Conservation (phyloP, 2,797 vertebrate genomes). For the Ctenosaura bakeri region DNA sequence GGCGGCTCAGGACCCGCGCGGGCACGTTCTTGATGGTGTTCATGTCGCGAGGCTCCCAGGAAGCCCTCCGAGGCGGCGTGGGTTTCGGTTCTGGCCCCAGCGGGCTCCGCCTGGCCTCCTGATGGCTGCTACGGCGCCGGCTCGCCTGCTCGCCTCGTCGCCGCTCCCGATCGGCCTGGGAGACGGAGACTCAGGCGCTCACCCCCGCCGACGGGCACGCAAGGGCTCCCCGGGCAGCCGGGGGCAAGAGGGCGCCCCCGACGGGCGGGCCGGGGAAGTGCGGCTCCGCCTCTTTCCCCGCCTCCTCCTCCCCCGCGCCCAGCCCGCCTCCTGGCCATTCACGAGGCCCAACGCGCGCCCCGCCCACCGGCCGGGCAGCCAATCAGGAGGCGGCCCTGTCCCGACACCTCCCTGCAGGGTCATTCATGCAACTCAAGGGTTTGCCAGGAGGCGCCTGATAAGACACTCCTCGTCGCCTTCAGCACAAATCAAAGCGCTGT, state of each 20-base stretch:
- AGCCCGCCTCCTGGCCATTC: background rate
- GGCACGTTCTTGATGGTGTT: conserved; percentile 92
- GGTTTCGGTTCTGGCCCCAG: no score
- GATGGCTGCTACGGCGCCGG: no score
- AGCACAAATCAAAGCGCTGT: no score
- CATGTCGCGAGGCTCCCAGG: conserved; percentile 78
- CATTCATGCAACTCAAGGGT: no score
- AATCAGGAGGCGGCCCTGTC: background rate
- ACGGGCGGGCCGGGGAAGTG: no score
- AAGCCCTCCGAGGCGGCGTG: no score
- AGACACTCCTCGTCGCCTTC: no score
- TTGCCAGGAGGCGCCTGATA: no score
- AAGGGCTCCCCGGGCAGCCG: background rate
- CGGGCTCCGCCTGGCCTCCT: no score
- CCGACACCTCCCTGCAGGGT: background rate
- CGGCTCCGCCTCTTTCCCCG: background rate
- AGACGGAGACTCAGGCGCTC: background rate
- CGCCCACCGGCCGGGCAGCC: background rate
- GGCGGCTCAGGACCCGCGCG: conserved; percentile 87
- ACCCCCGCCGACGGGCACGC: background rate
- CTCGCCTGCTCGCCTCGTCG: no score
- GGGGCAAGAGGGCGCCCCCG: background rate
- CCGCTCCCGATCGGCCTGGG: background rate
- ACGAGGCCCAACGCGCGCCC: background rate
- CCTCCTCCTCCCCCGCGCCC: background rate